Conservation (phyloP, 2,113 vertebrate species). For the Anser cygnoides region DNA sequence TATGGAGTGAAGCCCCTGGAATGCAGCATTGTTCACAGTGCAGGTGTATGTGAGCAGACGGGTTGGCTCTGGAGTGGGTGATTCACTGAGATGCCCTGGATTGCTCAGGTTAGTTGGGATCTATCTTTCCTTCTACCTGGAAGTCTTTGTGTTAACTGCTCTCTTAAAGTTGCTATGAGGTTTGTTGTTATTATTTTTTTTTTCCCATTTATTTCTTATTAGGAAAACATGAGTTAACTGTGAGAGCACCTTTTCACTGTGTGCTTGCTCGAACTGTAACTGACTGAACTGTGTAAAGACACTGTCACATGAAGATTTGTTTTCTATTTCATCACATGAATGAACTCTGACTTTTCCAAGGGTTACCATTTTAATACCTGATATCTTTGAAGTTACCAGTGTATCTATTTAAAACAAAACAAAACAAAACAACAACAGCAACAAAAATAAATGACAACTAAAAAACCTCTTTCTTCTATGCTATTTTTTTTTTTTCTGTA, state of each 20-base stretch:
- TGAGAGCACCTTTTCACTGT: background rate
- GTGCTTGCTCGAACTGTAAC: background rate
- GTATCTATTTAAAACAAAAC: background rate
- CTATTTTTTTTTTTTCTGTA: background rate
- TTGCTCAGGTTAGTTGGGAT: background rate
- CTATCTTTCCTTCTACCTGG: background rate
- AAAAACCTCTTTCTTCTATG: background rate
- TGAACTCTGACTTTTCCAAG: accelerated
- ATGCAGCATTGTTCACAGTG: background rate
- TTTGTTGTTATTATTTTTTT: background rate
- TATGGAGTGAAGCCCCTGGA: background rate
- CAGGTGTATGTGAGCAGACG: background rate
- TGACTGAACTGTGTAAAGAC: background rate
- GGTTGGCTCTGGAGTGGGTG: background rate
- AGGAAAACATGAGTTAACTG: background rate
- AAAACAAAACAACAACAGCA: background rate
- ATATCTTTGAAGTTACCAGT: background rate
- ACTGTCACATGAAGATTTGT: background rate
- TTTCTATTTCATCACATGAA: background rate
- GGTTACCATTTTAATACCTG: background rate
- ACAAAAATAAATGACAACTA: background rate
- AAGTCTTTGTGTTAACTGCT: background rate
- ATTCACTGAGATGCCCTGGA: background rate
- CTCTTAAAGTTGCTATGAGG: background rate
- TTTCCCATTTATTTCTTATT: background rate